phyloP scores from a whole-genome alignment of 2,113 vertebrate species.

The Dascyllus trimaculatus region DNA sequence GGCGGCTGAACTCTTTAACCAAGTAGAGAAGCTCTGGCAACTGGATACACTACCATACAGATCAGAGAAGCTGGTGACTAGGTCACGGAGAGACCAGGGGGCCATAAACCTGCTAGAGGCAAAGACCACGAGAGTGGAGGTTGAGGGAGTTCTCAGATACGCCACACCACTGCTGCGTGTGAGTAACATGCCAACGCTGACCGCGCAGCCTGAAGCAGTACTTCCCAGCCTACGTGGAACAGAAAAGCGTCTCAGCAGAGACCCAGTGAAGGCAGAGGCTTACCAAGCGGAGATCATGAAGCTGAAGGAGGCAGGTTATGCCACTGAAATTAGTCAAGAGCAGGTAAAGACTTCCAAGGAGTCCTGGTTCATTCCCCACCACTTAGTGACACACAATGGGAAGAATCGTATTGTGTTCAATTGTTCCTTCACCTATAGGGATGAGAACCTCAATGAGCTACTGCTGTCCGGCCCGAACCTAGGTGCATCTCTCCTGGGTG shows the following conservation, averaged over 20 bases:
- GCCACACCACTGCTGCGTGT: too few species aligned
- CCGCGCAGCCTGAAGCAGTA: background rate
- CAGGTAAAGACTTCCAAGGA: too few species aligned
- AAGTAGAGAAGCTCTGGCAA: too few species aligned
- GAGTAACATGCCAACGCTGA: background rate
- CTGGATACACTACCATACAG: too few species aligned
- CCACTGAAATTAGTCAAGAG: background rate
- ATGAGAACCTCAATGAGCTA: background rate
- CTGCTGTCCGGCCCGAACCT: background rate
- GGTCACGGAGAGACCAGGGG: too few species aligned
- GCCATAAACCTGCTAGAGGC: too few species aligned
- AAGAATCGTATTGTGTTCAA: constrained; percentile 20
- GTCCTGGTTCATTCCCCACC: constrained; percentile 22
- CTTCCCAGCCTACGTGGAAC: background rate
- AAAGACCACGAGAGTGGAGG: too few species aligned
- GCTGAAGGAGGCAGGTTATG: background rate
- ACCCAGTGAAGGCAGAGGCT: background rate
- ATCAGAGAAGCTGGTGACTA: too few species aligned
- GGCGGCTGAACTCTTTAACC: too few species aligned
- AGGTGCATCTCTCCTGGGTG: background rate
- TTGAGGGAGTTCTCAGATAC: too few species aligned
- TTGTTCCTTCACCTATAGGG: background rate
- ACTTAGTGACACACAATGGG: constrained; percentile 7
- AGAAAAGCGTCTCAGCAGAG: background rate
- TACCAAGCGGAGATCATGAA: constrained; percentile 9